phyloP scores from a whole-genome alignment of 2,888 invertebrate genomes.

The Choristoneura rosaceana region DNA sequence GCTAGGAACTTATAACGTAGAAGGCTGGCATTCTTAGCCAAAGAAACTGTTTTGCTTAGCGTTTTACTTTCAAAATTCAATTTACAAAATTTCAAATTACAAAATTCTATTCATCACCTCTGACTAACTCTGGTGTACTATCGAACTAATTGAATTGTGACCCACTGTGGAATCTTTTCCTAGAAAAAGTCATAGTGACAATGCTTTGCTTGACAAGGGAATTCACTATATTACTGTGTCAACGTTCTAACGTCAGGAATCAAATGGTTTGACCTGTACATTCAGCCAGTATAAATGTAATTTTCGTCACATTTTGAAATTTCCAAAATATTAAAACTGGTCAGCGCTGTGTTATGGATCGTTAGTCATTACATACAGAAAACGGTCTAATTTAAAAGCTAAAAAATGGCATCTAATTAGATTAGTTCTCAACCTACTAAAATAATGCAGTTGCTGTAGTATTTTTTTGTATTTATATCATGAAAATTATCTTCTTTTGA shows the following conservation, averaged over 20 bases:
- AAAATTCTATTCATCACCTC: slow-evolving; percentile 39
- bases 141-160: no score
- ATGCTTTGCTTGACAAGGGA: no score
- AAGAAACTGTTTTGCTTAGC: slow-evolving; percentile 15
- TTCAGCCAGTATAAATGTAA: not conserved
- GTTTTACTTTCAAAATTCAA: slow-evolving; percentile 49
- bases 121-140: not conserved
- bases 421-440: slow-evolving; percentile 24
- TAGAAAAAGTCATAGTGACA: no score
- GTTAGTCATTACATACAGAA: not conserved
- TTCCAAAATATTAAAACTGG: no score
- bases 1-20: slow-evolving; percentile 40
- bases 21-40: slow-evolving; percentile 48
- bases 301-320: not conserved
- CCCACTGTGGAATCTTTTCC: no score
- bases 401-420: slow-evolving; percentile 30
- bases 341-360: no score
- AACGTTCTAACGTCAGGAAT: no score
- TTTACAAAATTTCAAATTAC: no score
- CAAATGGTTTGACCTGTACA: no score
- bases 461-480: not conserved
- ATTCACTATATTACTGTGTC: no score
- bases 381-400: slow-evolving; percentile 21
- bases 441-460: not conserved
- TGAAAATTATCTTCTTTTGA: no score